Evolutionary conservation across 2,888 invertebrate genomes (phyloP).

Genomic region (Drosophila ochracea): DNA sequence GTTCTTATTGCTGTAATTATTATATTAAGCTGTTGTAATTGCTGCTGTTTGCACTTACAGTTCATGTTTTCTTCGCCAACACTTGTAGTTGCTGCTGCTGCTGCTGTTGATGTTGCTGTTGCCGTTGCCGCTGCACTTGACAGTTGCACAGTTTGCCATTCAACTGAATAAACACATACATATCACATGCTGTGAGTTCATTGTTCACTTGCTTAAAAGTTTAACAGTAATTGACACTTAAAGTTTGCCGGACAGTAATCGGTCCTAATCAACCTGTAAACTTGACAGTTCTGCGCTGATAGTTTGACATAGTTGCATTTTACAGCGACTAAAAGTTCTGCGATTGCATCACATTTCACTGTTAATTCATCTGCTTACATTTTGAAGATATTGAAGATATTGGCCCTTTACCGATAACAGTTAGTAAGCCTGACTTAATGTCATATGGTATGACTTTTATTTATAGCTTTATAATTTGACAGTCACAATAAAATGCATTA

Average conservation of each 20-base stretch:
- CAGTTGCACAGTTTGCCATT: background rate
- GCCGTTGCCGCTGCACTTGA: conserved; percentile 6
- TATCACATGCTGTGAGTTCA: background rate
- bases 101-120: background rate
- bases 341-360: background rate
- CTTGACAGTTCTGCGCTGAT: background rate
- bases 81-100: conserved; percentile 9
- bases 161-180: background rate
- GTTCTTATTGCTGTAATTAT: conserved; percentile 33
- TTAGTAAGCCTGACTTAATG: too few species aligned
- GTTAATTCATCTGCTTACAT: background rate
- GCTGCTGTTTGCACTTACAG: conserved; percentile 27
- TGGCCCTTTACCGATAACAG: background rate
- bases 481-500: background rate
- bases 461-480: too few species aligned
- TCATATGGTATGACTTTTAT: too few species aligned
- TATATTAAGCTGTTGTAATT: conserved; percentile 12
- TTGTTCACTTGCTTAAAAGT: background rate
- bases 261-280: background rate
- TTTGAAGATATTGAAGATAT: background rate
- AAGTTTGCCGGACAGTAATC: background rate
- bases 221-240: conserved; percentile 5
- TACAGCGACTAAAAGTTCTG: background rate
- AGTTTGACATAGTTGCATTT: background rate
- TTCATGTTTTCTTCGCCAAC: conserved; percentile 18